Evolutionary conservation across 2,888 invertebrate species (phyloP), one percentile per base, ranked within the genome.

Genomic region (Drosophila sordidapex): DNA sequence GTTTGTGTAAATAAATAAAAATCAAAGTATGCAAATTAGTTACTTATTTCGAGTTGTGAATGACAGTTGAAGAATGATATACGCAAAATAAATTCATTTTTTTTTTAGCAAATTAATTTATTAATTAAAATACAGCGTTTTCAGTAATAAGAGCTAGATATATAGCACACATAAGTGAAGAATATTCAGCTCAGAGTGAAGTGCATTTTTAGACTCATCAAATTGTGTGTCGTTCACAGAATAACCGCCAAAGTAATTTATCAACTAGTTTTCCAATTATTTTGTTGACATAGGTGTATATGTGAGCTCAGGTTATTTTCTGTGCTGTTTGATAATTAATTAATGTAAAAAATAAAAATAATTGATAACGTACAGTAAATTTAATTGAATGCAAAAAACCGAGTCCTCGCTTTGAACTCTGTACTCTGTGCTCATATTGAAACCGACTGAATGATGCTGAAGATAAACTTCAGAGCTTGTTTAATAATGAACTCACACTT

Each of bases 401-500:
- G 10, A 46, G 29, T n/a, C n/a, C 3, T 18, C 2, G 10, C 11
- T 54, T 67, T 35, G 25, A 1, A 0, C 33, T 25, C 18, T 38
- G 2, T 18, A 38, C 31, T 48, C 8, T 51, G 13, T 56, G 67
- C 2, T 40, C 27, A 29, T 31, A 29, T 67, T 31, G n/a, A 49
- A 54, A 31, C 8, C 15, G 3, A 2, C 15, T 25, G 13, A 48
- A 27, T 51, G 8, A 51, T 21, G n/a, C 15, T 18, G 31, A 29
- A 76, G 27, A 46, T 46, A 46, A 46, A 46, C 25, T 54, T 53
- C 56, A 48, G 54, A 63, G 66, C 54, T 72, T 70, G 65, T 65
- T 78, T 52, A 49, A 54, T 73, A 84, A 85, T 79, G 73, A 75
- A 85, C 85, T 75, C 52, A 46, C 33, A 52, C 35, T 48, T 29